Conservation (phyloP, 1,140 invertebrate species). For the Drosophila suzukii region DNA sequence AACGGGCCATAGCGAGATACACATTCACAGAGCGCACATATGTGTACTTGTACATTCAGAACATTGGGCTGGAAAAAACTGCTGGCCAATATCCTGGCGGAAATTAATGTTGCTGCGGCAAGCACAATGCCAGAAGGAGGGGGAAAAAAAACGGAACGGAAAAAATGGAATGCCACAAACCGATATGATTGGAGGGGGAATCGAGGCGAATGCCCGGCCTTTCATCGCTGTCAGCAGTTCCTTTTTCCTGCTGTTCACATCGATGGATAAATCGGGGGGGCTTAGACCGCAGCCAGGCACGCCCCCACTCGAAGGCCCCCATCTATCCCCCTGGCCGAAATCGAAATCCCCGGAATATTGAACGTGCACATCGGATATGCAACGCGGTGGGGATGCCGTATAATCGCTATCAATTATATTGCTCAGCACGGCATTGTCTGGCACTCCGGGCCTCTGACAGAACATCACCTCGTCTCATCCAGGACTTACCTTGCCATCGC, state of each 20-base stretch:
- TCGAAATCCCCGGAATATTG: slow-evolving; percentile 64
- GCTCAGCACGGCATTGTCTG: slow-evolving; percentile 53
- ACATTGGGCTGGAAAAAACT: slow-evolving; percentile 42
- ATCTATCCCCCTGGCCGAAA: not conserved
- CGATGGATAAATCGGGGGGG: slow-evolving; percentile 53
- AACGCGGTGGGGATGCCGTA: slow-evolving; percentile 10
- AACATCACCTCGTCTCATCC: not conserved
- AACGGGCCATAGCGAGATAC: slow-evolving; percentile 9
- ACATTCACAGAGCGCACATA: slow-evolving; percentile 8
- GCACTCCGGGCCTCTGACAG: not conserved
- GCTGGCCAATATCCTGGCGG: slow-evolving; percentile 74
- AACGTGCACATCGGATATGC: slow-evolving; percentile 49
- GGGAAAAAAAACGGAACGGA: slow-evolving; percentile 7
- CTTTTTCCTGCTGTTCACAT: slow-evolving; percentile 32
- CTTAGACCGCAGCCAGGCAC: slow-evolving; percentile 49
- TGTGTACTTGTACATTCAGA: slow-evolving; percentile 15
- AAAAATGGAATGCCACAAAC: slow-evolving; percentile 57
- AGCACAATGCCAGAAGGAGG: slow-evolving; percentile 23
- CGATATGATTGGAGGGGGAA: slow-evolving; percentile 18
- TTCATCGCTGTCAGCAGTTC: slow-evolving; percentile 70
- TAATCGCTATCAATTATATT: slow-evolving; percentile 77
- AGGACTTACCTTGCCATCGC: slow-evolving; percentile 86
- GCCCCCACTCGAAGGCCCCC: not conserved
- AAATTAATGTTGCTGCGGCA: slow-evolving; percentile 75
- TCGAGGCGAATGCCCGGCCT: slow-evolving; percentile 31